Base-by-base conservation (phyloP, 2,113 vertebrate genomes). In the Thymallus thymallus region DNA sequence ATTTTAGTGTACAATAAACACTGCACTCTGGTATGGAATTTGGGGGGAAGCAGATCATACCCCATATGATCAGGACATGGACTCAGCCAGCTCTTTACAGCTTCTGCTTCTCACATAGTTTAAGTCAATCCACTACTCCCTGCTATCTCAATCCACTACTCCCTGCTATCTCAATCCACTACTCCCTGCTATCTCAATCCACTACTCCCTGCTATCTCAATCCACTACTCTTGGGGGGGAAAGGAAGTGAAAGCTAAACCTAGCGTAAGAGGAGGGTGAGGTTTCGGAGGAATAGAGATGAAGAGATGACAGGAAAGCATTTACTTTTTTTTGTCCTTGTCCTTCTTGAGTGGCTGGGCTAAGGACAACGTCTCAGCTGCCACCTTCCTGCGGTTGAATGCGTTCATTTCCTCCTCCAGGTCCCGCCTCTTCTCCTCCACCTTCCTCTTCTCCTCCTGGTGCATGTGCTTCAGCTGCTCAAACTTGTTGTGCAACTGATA, bases 321-420 rank as follows among this genome's bases (percentile, higher is more conserved):
- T 97, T 94, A 99, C 98, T 98, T 99, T 93, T 97, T 99, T 94
- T 92, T 97, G 93, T 99, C 98, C 88, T 98, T 99, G 89, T 99
- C 98, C 90, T 97, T 99, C 92, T 95, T 96, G 81, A 97, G 93
- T 67, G 96, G 97, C 93, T 99, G 98, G 66, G 95, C 93, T 89
- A 97, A 82, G 78, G 95, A 95, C 78, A 98, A 92, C 0, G 96
- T 95, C 87, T 99, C 97, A 6, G 95, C 92, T 0, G 97, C 96
- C 0, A 95, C 90, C 89, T 97, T 99, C 89, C 94, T 91, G 88
- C 91, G 92, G 91, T 96, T 98, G 90, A 98, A 98, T 78, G 94
- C 88, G 0, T 93, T 97, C 93, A 97, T 96, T 89, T 99, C 97
- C 1, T 98, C 97, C 76, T 99, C 98, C 82, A 99, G 91, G 70